These are phyloP conservation scores for Brachyrhaphis roseni DNA, from an alignment of 2,797 vertebrate genomes.

Conservation along the genomic window DNA sequence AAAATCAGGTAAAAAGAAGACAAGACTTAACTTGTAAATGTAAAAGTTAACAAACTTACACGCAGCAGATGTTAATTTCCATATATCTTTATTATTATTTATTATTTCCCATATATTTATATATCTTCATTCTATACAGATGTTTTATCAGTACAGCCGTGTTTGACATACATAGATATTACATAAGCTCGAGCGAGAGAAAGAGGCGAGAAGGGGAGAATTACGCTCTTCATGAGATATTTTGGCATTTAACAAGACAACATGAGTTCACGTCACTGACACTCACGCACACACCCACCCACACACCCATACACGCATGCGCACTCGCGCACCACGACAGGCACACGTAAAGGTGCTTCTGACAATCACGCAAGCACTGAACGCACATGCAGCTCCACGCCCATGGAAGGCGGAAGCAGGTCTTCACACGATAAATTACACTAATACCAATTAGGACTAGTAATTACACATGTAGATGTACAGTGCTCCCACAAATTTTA, in stretches of 20 bases:
- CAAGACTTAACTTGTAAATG: not conserved
- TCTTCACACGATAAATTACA: constrained; percentile 72
- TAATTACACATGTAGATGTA: constrained; percentile 73
- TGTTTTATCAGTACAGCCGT: constrained; percentile 79
- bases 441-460: constrained; percentile 70
- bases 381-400: constrained; percentile 36
- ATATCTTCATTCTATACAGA: constrained; percentile 81
- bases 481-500: constrained; percentile 68
- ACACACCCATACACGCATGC: constrained; percentile 23
- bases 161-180: constrained; percentile 78
- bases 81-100: constrained; percentile 77
- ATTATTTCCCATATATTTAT: constrained; percentile 75
- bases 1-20: not conserved
- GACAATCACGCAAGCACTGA: constrained; percentile 23
- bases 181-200: constrained; percentile 67
- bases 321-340: constrained; percentile 43
- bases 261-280: constrained; percentile 62
- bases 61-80: constrained; percentile 31
- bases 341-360: constrained; percentile 49
- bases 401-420: constrained; percentile 53
- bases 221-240: constrained; percentile 67
- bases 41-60: not conserved
- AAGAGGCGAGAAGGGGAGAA: constrained; percentile 28
- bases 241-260: constrained; percentile 74
- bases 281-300: constrained; percentile 30